Evolutionary conservation across 2,888 invertebrate genomes (phyloP).

Genomic region (Alloscopus bannaensis): DNA sequence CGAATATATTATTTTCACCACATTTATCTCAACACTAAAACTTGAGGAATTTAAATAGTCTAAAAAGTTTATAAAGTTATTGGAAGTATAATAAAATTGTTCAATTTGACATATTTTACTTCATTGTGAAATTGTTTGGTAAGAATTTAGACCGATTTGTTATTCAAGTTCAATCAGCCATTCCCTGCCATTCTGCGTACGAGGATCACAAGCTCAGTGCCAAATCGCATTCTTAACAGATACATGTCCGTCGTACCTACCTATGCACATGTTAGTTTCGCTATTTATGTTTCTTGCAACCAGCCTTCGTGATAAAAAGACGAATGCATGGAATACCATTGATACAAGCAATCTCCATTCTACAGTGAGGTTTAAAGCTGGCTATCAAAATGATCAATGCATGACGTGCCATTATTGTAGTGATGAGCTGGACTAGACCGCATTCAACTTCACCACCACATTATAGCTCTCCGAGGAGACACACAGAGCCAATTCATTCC

Average conservation of each 20-base stretch:
- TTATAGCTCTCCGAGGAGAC: not conserved
- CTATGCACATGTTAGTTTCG: not conserved
- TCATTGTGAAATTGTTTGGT: not conserved
- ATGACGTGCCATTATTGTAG: not conserved
- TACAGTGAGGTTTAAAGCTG: too few species aligned
- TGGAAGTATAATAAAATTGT: too few species aligned
- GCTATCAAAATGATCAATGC: not conserved
- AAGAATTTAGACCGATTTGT: not conserved
- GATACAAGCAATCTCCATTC: too few species aligned
- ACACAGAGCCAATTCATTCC: not conserved
- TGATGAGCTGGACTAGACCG: not conserved
- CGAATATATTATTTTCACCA: too few species aligned
- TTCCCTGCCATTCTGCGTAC: not conserved
- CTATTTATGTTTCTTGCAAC: not conserved
- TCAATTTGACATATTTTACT: too few species aligned
- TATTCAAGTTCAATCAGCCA: not conserved
- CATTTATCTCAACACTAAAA: too few species aligned
- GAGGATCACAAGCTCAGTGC: not conserved
- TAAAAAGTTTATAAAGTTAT: too few species aligned
- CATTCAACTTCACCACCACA: not conserved
- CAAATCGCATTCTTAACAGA: not conserved
- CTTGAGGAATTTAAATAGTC: too few species aligned
- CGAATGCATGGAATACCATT: not conserved
- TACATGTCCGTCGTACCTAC: not conserved
- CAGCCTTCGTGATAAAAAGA: not conserved